Percentiles rank a stretch among this genome's conserved stretches.
phyloP scores from a whole-genome alignment of 2,797 vertebrate species.

The Pygocentrus nattereri region DNA sequence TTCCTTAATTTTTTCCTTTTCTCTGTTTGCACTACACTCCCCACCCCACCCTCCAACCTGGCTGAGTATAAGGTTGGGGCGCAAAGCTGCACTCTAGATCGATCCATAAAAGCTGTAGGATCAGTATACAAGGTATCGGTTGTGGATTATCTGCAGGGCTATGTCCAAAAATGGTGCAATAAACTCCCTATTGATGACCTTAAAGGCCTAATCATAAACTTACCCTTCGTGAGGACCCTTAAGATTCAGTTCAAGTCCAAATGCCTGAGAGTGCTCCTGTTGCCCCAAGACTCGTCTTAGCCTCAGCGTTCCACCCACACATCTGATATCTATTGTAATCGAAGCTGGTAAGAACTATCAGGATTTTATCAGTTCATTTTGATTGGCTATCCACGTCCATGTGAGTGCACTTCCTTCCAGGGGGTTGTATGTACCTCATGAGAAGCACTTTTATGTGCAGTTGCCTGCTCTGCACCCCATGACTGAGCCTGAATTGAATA shows the following conservation, averaged over 20 bases:
- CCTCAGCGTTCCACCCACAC: no score
- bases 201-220: neutral
- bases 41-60: neutral
- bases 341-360: no score
- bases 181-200: neutral
- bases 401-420: no score
- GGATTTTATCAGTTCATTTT: no score
- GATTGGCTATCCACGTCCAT: no score
- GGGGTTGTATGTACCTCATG: no score
- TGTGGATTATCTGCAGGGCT: neutral
- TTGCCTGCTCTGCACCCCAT: no score
- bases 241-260: neutral
- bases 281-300: neutral
- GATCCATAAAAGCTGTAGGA: slow-evolving; percentile 22
- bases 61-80: neutral
- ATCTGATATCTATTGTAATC: no score
- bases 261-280: neutral
- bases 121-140: neutral
- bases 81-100: slow-evolving; percentile 46
- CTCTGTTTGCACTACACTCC: slow-evolving; percentile 48
- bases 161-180: neutral
- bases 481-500: no score
- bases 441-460: no score
- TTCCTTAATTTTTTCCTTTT: slow-evolving; percentile 19
- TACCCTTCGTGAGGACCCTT: no score